Base-by-base conservation (phyloP, 2,113 vertebrate species). In the Ceyx margarethae region DNA sequence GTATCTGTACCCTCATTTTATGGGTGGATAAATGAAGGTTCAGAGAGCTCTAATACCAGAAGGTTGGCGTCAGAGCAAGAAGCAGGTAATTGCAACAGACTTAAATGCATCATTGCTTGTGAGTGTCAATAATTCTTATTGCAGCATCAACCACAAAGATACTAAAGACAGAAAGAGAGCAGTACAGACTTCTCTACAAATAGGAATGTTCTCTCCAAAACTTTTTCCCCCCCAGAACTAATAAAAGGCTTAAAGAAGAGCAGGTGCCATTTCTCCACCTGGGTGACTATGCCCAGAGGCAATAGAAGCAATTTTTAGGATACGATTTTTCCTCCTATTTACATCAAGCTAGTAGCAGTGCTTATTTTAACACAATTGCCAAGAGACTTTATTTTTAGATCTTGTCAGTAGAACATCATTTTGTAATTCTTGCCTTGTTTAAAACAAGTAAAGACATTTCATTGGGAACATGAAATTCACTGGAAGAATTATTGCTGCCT, bases 331-430 rank as follows among this genome's bases (percentile, higher is more conserved):
- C 75, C 25, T 81, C 42, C 50, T 94, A 54, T 93, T 91, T 91
- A 82, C 87, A 75, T 83, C 58, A 88, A 81, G 33, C 13, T 81
- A 35, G 46, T 65, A 71, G 61, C 43, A 86, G 56, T 50, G 26
- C 45, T 91, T 89, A 91, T 94, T 96, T 89, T 86, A 77, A 72
- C 62, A 79, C 69, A 58, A 56, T 76, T 91, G 58, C 29, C 73
- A 93, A 71, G 73, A 2, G 2, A 66, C 11, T 87, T 84, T 85
- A 54, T 81, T 91, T 92, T 94, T 80, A 90, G 46, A 46, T 69
- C 68, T 83, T n/a, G 11, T 68, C 57, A 78, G 14, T 7, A 26
- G 54, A 56, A 56, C 54, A 56, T 57, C 51, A 78, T 79, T 90
- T 81, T 92, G 16, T 85, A 87, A 91, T 92, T 76, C 66, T 84